Percentiles rank a stretch among this genome's conserved stretches.
phyloP scores from a whole-genome alignment of 1,140 invertebrate species.

The Drosophila aff. region DNA sequence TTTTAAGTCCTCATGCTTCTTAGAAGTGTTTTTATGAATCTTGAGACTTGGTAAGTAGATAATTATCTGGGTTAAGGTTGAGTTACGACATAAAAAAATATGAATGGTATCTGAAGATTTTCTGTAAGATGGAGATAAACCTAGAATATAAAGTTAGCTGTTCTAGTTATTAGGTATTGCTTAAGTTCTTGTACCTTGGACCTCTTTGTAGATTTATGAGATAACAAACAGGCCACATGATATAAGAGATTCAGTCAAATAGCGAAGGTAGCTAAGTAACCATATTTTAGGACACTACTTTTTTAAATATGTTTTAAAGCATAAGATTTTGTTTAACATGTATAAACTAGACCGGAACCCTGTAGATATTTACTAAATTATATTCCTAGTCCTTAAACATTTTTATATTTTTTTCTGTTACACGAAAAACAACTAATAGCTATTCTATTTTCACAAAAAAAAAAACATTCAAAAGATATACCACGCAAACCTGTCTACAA shows the following conservation, averaged over 20 bases:
- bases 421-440: not conserved
- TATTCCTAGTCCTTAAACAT: too few species aligned
- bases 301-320: too few species aligned
- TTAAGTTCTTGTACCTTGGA: conserved; percentile 5
- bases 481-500: not conserved
- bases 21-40: conserved; percentile 6
- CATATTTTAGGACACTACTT: not conserved
- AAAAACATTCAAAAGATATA: not conserved
- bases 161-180: conserved; percentile 4
- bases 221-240: not conserved
- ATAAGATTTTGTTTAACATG: too few species aligned
- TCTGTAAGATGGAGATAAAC: conserved; percentile 10
- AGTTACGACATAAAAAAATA: conserved; percentile 27
- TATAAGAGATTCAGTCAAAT: not conserved
- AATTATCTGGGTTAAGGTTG: conserved; percentile 51
- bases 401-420: not conserved
- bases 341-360: too few species aligned
- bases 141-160: conserved; percentile 16
- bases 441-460: too few species aligned
- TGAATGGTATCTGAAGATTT: conserved; percentile 16
- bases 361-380: too few species aligned
- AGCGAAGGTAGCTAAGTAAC: not conserved
- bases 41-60: conserved; percentile 19
- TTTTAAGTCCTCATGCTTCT: conserved; percentile 23
- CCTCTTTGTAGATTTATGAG: not conserved